Conservation (phyloP, 2,888 invertebrate species). For the Spialia ferax region DNA sequence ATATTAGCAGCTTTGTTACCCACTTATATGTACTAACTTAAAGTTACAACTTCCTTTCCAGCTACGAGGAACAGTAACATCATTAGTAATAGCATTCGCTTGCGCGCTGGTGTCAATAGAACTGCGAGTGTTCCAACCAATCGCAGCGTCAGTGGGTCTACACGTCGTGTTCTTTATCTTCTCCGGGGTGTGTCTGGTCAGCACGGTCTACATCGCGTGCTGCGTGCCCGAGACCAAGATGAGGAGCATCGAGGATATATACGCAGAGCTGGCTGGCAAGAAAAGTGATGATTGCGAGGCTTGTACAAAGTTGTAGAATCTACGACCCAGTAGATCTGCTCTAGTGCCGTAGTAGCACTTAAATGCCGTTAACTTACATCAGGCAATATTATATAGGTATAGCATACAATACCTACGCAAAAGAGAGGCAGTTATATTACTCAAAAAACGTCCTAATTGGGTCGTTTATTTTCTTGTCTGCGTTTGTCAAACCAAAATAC, state of each 20-base stretch:
- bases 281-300: conserved; percentile 64
- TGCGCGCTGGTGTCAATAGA: conserved; percentile 74
- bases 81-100: conserved; percentile 75
- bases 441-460: too few relatives aligned
- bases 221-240: conserved; percentile 76
- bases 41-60: conserved; percentile 50
- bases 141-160: conserved; percentile 65
- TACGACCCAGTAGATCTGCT: too few relatives aligned
- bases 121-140: conserved; percentile 74
- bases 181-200: conserved; percentile 70
- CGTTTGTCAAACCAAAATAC: too few relatives aligned
- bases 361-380: too few relatives aligned
- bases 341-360: too few relatives aligned
- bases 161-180: conserved; percentile 75
- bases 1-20: too few relatives aligned
- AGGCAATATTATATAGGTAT: too few relatives aligned
- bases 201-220: conserved; percentile 70
- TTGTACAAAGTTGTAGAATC: conserved; percentile 67
- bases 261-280: conserved; percentile 70
- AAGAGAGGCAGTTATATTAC: too few relatives aligned
- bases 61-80: conserved; percentile 78
- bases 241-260: conserved; percentile 73
- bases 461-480: too few relatives aligned
- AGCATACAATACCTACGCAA: too few relatives aligned
- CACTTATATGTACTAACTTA: not conserved